phyloP scores from a whole-genome alignment of 2,113 vertebrate genomes.

The Hypanus sabinus region DNA sequence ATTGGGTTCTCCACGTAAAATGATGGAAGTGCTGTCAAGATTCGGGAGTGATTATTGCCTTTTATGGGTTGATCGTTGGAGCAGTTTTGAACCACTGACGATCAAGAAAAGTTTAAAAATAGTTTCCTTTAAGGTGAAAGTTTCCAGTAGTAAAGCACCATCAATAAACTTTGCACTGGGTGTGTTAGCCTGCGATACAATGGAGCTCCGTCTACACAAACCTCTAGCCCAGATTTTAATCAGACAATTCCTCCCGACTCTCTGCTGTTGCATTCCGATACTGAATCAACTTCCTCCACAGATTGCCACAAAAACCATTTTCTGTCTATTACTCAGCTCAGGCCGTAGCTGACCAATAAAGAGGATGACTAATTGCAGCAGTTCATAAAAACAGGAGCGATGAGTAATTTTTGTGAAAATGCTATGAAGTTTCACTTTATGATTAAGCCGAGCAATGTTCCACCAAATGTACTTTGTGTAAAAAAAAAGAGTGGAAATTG shows the following conservation, averaged over 20 bases:
- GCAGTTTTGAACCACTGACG: neutral
- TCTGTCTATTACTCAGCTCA: neutral
- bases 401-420: neutral
- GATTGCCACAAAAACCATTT: neutral
- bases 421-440: neutral
- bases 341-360: neutral
- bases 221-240: neutral
- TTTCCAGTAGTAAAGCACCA: neutral
- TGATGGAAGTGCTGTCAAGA: neutral
- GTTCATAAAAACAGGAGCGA: neutral
- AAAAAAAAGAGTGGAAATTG: neutral
- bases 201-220: neutral
- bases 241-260: neutral
- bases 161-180: neutral
- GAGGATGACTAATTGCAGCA: neutral
- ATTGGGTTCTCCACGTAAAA: neutral
- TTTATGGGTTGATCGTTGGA: neutral
- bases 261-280: neutral
- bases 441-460: neutral
- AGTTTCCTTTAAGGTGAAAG: too few species aligned
- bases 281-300: slow-evolving; percentile 19
- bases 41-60: neutral
- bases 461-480: neutral
- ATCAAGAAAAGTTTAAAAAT: neutral
- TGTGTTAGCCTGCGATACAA: neutral